These are phyloP conservation scores for Orchestia grillus DNA, from an alignment of 1,140 invertebrate species.

Conservation along the genomic window DNA sequence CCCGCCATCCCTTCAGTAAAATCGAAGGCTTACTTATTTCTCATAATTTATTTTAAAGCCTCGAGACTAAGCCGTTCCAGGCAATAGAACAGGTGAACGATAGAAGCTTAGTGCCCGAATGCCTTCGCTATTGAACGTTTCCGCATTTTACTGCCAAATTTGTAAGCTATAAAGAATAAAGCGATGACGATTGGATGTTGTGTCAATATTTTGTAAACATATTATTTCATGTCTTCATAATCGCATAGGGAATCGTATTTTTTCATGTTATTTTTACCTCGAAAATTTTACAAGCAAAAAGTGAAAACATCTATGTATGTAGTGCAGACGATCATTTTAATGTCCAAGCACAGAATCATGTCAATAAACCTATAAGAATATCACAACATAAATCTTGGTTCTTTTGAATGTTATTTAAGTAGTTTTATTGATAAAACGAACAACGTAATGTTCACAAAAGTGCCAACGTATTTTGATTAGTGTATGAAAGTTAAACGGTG, in stretches of 20 bases:
- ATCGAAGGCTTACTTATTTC: slow-evolving; percentile 26
- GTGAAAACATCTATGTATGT: background rate
- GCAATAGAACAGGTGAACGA: slow-evolving; percentile 7
- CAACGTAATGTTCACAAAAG: background rate
- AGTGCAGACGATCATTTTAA: background rate
- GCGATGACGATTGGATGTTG: background rate
- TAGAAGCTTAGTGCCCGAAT: background rate
- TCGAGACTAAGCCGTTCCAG: background rate
- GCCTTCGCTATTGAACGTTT: background rate
- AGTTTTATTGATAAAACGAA: background rate
- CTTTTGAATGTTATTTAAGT: background rate
- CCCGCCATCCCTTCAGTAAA: slow-evolving; percentile 6
- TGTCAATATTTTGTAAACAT: background rate
- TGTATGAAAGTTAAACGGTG: background rate
- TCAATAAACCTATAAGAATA: background rate
- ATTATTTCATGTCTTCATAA: background rate
- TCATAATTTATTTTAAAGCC: slow-evolving; percentile 6
- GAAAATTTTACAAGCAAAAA: background rate
- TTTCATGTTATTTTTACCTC: background rate
- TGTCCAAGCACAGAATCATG: background rate
- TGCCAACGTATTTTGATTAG: background rate
- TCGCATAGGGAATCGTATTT: too few species aligned
- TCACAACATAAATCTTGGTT: background rate
- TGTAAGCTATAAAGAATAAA: background rate
- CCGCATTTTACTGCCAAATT: background rate